A percentile compares a stretch with the other conserved stretches of the same genome.
These are phyloP conservation scores for Peromyscus polionotus DNA, from an alignment of 2,113 vertebrate species.

Conservation along the genomic window DNA sequence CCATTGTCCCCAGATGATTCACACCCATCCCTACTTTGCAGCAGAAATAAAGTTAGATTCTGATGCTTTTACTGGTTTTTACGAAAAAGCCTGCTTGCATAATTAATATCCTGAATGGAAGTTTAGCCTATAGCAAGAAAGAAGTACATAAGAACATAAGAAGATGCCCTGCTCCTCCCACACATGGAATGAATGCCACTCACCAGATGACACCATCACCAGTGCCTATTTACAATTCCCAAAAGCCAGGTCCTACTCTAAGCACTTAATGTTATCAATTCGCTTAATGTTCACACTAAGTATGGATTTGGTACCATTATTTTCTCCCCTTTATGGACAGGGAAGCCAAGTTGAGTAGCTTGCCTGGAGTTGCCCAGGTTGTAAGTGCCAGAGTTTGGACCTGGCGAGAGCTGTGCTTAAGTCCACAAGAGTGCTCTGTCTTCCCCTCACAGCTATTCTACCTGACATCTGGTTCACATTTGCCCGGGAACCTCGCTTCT, in stretches of 20 bases:
- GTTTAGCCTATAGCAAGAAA: neutral
- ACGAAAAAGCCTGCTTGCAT: conserved; percentile 6
- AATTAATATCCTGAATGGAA: neutral
- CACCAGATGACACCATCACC: neutral
- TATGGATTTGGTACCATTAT: neutral
- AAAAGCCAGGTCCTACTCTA: neutral
- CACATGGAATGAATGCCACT: neutral
- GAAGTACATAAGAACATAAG: neutral
- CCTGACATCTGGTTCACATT: neutral
- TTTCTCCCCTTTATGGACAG: neutral
- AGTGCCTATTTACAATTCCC: neutral
- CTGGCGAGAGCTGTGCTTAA: neutral
- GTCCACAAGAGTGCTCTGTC: no score
- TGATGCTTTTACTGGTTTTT: neutral
- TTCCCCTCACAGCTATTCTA: neutral
- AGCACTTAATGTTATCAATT: neutral
- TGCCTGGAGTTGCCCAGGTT: neutral
- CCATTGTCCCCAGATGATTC: neutral
- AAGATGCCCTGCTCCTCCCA: no score
- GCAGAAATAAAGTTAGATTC: neutral
- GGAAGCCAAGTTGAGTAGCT: neutral
- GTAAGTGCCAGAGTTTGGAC: neutral
- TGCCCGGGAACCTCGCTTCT: neutral
- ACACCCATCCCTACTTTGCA: neutral
- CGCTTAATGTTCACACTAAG: neutral